Evolutionary conservation across 2,888 invertebrate genomes (phyloP).

Genomic region (Euphydryas editha): DNA sequence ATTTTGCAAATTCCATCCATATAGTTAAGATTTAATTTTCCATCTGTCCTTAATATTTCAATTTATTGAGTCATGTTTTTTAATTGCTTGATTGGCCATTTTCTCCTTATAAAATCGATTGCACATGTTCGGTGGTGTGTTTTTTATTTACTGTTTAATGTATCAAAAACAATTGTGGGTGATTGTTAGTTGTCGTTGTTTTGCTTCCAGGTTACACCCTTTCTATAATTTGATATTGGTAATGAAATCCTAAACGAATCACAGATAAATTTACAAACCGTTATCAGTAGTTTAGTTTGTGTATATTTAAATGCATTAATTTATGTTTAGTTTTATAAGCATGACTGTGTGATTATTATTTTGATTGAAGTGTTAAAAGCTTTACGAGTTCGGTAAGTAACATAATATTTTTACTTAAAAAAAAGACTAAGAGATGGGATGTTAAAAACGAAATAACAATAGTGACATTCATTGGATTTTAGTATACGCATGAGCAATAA

Average conservation of each 20-base stretch:
- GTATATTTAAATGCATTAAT: slow-evolving; percentile 67
- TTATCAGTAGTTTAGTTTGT: slow-evolving; percentile 56
- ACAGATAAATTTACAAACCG: slow-evolving; percentile 82
- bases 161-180: slow-evolving; percentile 71
- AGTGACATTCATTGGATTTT: slow-evolving; percentile 19
- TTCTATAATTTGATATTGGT: slow-evolving; percentile 56
- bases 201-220: slow-evolving; percentile 83
- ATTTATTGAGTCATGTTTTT: too few species aligned
- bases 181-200: slow-evolving; percentile 79
- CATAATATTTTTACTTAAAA: neutral
- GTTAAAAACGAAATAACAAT: slow-evolving; percentile 12
- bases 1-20: slow-evolving; percentile 51
- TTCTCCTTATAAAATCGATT: slow-evolving; percentile 61
- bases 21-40: slow-evolving; percentile 55
- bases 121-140: slow-evolving; percentile 76
- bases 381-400: slow-evolving; percentile 16
- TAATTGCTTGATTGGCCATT: slow-evolving; percentile 69
- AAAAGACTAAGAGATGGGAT: neutral
- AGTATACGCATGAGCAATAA: slow-evolving; percentile 43
- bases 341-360: slow-evolving; percentile 67
- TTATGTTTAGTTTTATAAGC: slow-evolving; percentile 70
- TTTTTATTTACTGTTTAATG: slow-evolving; percentile 65
- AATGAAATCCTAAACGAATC: slow-evolving; percentile 54
- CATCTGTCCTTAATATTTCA: slow-evolving; percentile 64
- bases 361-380: slow-evolving; percentile 29